Base-by-base conservation (phyloP, 2,113 vertebrate species). In the Nothocercus julius region DNA sequence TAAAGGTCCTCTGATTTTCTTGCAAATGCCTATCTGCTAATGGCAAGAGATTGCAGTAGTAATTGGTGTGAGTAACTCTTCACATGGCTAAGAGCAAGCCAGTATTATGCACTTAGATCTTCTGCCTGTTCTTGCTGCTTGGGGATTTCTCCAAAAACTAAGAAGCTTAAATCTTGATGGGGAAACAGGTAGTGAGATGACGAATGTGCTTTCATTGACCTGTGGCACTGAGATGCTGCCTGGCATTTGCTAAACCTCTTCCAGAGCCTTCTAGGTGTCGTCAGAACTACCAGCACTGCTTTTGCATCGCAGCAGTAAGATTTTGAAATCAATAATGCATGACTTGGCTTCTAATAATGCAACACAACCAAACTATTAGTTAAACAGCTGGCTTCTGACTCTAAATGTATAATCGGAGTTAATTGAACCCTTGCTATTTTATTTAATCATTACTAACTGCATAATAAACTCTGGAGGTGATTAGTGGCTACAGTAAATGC, bases 381-480 rank as follows among this genome's bases (percentile, higher is more conserved):
- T 96, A 96, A 97, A 91, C 94, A 96, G 94, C 96, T 96, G 94
- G 93, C 95, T 97, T 95, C 92, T 96, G 93, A 77, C 82, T 95
- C 82, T 93, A 90, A 96, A 93, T 94, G 69, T 92, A 72, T 96
- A 96, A 92, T 96, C 9, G 0, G 79, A 93, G 90, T 95, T 97
- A 97, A 97, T 97, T 96, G 95, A 97, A 96, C 97, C 90, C 89
- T 92, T 94, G 93, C 92, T 95, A 94, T 97, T 97, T 97, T 96
- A 96, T 95, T 96, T 97, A 96, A 95, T 97, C 13, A 13, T 93
- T 97, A 95, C 94, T 94, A 97, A 95, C 95, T 96, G 74, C 95
- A 82, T 95, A 94, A 97, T 96, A 97, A 97, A 95, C 91, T 95
- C 86, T 90, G 77, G 90, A 95, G 92, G 91, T 94, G 95, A 96